phyloP scores from a whole-genome alignment of 2,113 vertebrate genomes.

The Gnathonemus echidnorhynchus region DNA sequence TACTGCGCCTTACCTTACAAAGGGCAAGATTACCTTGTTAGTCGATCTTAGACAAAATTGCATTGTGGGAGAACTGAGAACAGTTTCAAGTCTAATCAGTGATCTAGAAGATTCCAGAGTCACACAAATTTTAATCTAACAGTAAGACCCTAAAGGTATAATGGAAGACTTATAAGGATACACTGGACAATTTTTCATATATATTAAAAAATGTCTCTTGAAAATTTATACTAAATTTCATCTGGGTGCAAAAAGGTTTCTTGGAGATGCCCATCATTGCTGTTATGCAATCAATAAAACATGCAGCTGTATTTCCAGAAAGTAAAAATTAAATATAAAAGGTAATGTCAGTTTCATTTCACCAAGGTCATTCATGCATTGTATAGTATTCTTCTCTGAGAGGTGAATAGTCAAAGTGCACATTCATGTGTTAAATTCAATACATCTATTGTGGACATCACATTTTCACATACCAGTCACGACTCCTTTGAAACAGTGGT shows the following conservation, averaged over 20 bases:
- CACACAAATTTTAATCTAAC: conserved; percentile 6
- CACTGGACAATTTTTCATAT: background rate
- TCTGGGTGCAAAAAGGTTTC: conserved; percentile 48
- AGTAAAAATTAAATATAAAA: conserved; percentile 39
- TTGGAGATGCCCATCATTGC: conserved; percentile 37
- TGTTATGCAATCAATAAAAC: conserved; percentile 53
- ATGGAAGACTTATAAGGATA: background rate
- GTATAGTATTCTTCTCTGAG: background rate
- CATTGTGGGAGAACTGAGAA: conserved; percentile 10
- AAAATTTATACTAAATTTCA: conserved; percentile 26
- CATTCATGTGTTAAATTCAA: background rate
- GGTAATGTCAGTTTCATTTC: conserved; percentile 23
- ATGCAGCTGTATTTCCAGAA: conserved; percentile 38
- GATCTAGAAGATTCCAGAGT: background rate
- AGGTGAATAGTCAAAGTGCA: background rate
- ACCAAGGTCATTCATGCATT: conserved; percentile 4
- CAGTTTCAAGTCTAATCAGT: conserved; percentile 6
- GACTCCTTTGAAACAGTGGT: background rate
- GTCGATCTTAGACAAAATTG: background rate
- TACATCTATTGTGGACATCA: background rate
- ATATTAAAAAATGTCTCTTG: background rate
- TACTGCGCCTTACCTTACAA: background rate
- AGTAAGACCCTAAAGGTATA: background rate
- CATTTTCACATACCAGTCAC: conserved; percentile 9
- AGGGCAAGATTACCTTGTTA: conserved; percentile 20